These are phyloP conservation scores for Narcine bancroftii DNA, from an alignment of 2,113 vertebrate species.

Conservation along the genomic window DNA sequence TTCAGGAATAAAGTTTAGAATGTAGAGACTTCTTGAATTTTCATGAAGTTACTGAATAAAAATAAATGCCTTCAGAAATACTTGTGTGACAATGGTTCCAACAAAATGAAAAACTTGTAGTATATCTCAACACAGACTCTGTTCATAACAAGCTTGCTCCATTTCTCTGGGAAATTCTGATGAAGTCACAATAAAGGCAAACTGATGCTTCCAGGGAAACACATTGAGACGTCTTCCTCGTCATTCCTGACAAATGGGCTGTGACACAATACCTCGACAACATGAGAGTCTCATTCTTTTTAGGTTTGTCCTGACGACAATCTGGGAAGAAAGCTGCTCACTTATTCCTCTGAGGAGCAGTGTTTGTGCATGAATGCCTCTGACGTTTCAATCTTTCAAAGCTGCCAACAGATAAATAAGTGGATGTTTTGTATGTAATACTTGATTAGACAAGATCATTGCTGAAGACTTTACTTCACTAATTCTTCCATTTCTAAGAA, in stretches of 20 bases:
- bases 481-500: background rate
- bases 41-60: background rate
- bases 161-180: background rate
- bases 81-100: background rate
- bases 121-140: background rate
- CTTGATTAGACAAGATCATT: background rate
- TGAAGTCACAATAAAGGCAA: background rate
- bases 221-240: slow-evolving; percentile 4
- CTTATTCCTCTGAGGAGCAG: background rate
- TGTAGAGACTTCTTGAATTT: background rate
- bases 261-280: background rate
- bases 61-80: background rate
- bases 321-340: background rate
- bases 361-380: background rate
- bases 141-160: background rate
- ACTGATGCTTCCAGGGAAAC: background rate
- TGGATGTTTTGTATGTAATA: background rate
- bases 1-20: background rate
- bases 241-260: slow-evolving; percentile 14
- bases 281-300: background rate
- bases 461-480: background rate
- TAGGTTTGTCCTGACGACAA: background rate
- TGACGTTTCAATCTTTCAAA: slow-evolving; percentile 33
- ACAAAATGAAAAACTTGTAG: background rate
- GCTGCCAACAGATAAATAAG: background rate